Base-by-base conservation (phyloP, 2,888 invertebrate species). In the Drosophila pegasa region DNA sequence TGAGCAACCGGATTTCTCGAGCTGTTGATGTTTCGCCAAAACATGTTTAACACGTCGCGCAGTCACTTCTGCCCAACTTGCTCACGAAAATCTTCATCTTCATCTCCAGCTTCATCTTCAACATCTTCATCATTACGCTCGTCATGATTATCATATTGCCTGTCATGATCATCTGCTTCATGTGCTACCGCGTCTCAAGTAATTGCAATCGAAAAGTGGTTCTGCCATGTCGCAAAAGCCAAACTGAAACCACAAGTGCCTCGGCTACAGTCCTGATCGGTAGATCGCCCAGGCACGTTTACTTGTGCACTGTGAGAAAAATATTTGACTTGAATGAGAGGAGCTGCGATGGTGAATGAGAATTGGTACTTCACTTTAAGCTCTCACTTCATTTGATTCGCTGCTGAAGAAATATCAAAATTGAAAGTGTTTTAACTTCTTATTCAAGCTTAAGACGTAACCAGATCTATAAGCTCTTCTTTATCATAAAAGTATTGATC, bases 11-110 rank as follows among this genome's bases (percentile, higher is more conserved):
- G 83, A 84, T 84, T 82, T 74, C 35, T 55, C 27, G 54, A 37
- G 48, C 38, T 56, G 55, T 56, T 55, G 45, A 66, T 47, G 59
- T 56, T 57, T 64, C 9, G 67, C 67, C 69, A 73, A 88, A 84
- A 84, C 89, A 73, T 86, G 83, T 84, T 88, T 69, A 83, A 73
- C 87, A 87, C 58, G 89, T 83, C 84, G 80, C 86, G 52, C 57
- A 43, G 55, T 60, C 47, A 51, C 62, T 55, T 69, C 45, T 75
- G 62, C 43, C 37, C 41, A 78, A 70, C 45, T 33, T 33, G 27
- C 45, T 12, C 51, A 58, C 63, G 66, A 68, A 82, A 61, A 78
- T 77, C 82, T 78, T 85, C 73, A 78, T 68, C 58, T 27, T 43
- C 43, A 31, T 37, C 38, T 40, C 48, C 58, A 72, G 56, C 65